Conservation (phyloP, 2,888 invertebrate species). For the Kryphioiulus occultus region DNA sequence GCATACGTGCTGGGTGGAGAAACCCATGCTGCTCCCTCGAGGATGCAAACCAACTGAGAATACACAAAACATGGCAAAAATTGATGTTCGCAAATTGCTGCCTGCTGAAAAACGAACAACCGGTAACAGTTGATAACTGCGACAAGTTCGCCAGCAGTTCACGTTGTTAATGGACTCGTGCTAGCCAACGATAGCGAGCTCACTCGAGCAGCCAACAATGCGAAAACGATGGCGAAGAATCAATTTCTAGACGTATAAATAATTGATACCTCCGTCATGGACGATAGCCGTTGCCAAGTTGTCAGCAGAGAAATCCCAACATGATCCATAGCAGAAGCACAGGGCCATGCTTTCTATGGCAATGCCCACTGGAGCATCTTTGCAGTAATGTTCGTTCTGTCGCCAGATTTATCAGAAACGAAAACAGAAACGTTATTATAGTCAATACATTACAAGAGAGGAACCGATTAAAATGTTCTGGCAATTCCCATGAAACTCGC, state of each 20-base stretch:
- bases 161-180: neutral
- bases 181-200: neutral
- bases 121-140: no score
- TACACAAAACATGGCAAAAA: no score
- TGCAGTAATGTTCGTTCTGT: neutral
- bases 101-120: no score
- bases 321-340: neutral
- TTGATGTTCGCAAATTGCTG: no score
- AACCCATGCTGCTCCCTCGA: neutral
- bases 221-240: neutral
- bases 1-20: no score
- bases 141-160: neutral
- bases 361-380: neutral
- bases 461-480: neutral
- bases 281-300: neutral
- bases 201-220: neutral
- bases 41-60: no score
- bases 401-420: neutral
- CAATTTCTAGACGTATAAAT: neutral
- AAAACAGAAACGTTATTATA: no score
- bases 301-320: neutral
- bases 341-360: no score
- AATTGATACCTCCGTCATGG: neutral
- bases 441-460: no score
- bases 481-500: neutral